Conservation (phyloP, 1,140 invertebrate genomes). For the Andrena cerasifolii region DNA sequence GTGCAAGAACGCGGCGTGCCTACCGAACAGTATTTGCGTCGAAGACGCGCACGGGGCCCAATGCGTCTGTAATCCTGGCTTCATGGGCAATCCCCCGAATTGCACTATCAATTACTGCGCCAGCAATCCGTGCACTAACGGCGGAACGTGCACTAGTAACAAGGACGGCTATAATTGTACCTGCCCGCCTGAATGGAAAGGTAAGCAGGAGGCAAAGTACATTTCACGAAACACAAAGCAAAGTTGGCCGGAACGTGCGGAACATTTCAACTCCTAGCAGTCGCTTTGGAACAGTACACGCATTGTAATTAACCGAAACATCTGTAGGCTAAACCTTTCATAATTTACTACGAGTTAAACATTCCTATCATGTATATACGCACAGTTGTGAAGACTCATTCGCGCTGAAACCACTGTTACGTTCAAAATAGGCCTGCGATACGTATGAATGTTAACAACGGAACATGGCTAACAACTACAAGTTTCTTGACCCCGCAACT, state of each 20-base stretch:
- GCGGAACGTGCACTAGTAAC: conserved; percentile 83
- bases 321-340: too few species aligned
- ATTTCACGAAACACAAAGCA: neutral
- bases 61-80: conserved; percentile 89
- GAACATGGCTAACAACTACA: too few species aligned
- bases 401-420: too few species aligned
- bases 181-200: conserved; percentile 88
- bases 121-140: conserved; percentile 85
- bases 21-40: conserved; percentile 83
- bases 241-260: neutral
- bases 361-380: too few species aligned
- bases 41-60: conserved; percentile 80
- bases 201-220: conserved; percentile 74
- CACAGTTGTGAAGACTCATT: too few species aligned
- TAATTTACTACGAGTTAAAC: too few species aligned
- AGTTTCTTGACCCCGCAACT: neutral
- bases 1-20: conserved; percentile 83
- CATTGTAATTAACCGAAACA: too few species aligned
- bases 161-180: conserved; percentile 86
- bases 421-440: too few species aligned
- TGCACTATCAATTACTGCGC: conserved; percentile 86
- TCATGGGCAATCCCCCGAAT: conserved; percentile 86
- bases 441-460: too few species aligned
- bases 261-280: too few species aligned
- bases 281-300: too few species aligned